Evolutionary conservation across 2,888 invertebrate species (phyloP).

Genomic region (Agrochola macilenta): DNA sequence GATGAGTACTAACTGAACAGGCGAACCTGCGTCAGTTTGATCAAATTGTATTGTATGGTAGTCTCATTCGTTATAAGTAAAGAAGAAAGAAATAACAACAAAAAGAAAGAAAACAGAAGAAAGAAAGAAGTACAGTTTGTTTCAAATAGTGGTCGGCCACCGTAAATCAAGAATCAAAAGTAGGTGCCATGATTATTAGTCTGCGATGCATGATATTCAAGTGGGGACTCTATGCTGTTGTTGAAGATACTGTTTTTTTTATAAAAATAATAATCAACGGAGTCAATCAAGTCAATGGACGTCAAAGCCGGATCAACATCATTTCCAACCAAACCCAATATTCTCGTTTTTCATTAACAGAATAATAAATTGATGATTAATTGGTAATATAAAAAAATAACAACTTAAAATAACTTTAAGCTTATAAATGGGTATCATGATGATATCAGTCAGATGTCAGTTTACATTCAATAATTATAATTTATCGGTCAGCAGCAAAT

Average conservation of each 20-base stretch:
- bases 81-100: no score
- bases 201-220: background rate
- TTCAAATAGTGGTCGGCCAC: background rate
- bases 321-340: background rate
- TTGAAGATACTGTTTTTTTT: background rate
- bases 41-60: background rate
- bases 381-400: no score
- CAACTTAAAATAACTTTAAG: background rate
- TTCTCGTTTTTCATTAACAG: background rate
- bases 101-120: no score
- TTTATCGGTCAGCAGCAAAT: background rate
- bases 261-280: background rate
- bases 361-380: background rate
- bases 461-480: background rate
- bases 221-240: no score
- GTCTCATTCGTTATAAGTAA: background rate
- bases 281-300: background rate
- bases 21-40: background rate
- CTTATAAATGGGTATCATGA: background rate
- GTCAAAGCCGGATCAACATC: background rate
- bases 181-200: no score
- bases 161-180: background rate
- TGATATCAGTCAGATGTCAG: background rate
- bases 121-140: background rate
- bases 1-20: background rate